These are phyloP conservation scores for Aphidius ervi DNA, from an alignment of 1,140 invertebrate species.

Conservation along the genomic window DNA sequence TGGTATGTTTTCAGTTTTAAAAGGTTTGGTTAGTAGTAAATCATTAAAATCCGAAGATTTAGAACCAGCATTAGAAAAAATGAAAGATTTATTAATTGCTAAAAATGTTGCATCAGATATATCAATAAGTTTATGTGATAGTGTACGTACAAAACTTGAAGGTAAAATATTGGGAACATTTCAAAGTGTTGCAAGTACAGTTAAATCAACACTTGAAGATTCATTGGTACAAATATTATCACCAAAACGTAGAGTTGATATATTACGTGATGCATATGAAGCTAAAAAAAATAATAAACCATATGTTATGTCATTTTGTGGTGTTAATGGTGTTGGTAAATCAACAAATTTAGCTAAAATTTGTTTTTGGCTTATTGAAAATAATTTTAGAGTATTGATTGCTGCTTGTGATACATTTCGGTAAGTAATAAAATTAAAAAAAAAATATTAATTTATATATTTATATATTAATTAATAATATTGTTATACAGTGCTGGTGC, in stretches of 20 bases:
- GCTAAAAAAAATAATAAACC: conserved; percentile 77
- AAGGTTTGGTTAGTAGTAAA: conserved; percentile 83
- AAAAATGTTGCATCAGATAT: conserved; percentile 99
- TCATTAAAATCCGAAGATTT: conserved; percentile 71
- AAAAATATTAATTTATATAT: conserved; percentile 5
- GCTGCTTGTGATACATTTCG: conserved; percentile 98
- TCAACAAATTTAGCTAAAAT: conserved; percentile 99
- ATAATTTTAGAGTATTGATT: conserved; percentile 92
- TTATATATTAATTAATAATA: conserved; percentile 1
- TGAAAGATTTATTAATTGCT: conserved; percentile 92
- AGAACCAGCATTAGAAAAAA: conserved; percentile 85
- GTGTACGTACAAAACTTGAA: conserved; percentile 86
- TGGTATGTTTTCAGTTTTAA: conserved; percentile 78
- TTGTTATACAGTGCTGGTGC: conserved; percentile 77
- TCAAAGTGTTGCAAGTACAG: conserved; percentile 79
- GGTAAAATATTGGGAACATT: conserved; percentile 94
- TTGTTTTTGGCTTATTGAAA: conserved; percentile 99
- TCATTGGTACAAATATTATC: conserved; percentile 89
- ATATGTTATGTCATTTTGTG: conserved; percentile 97
- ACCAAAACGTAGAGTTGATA: conserved; percentile 92
- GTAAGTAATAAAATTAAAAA: conserved; percentile 25
- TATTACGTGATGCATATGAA: conserved; percentile 92
- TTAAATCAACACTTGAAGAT: conserved; percentile 77
- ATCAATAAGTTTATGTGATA: conserved; percentile 89
- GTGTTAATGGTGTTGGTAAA: conserved; percentile 99